Percentiles rank a stretch among this genome's conserved stretches.
Conservation (phyloP, 2,113 vertebrate genomes). For the Campylomormyrus tamandua region DNA sequence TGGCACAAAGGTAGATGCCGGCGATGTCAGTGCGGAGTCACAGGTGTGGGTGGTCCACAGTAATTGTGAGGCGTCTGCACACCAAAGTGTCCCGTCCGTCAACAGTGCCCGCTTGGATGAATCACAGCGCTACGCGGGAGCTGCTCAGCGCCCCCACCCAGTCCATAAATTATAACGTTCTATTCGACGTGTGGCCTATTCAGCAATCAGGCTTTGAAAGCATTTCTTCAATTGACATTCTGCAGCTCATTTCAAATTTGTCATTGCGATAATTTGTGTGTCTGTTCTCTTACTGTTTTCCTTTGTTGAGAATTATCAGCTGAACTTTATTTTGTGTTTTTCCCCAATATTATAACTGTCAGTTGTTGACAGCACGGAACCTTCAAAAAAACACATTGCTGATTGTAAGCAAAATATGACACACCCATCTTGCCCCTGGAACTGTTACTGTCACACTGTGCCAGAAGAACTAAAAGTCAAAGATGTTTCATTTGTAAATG, state of each 20-base stretch:
- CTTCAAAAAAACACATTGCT: background rate
- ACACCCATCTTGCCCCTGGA: background rate
- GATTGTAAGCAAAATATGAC: background rate
- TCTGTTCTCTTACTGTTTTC: background rate
- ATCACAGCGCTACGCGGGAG: background rate
- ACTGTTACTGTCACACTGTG: background rate
- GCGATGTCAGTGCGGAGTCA: background rate
- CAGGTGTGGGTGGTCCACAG: background rate
- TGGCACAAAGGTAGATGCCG: background rate
- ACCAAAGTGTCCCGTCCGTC: background rate
- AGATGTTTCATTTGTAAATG: background rate
- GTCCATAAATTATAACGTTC: background rate
- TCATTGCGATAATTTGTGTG: background rate
- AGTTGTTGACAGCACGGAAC: background rate
- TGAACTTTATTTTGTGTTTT: background rate
- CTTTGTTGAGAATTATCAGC: background rate
- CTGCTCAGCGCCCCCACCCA: background rate
- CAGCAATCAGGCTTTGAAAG: background rate
- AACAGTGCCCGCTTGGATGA: background rate
- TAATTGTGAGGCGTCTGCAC: background rate
- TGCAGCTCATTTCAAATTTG: background rate
- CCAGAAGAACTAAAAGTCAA: background rate
- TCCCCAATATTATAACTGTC: background rate
- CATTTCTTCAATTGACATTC: background rate
- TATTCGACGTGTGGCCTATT: background rate